These are phyloP conservation scores for Ctena decussata DNA, from an alignment of 2,888 invertebrate genomes.

Conservation along the genomic window DNA sequence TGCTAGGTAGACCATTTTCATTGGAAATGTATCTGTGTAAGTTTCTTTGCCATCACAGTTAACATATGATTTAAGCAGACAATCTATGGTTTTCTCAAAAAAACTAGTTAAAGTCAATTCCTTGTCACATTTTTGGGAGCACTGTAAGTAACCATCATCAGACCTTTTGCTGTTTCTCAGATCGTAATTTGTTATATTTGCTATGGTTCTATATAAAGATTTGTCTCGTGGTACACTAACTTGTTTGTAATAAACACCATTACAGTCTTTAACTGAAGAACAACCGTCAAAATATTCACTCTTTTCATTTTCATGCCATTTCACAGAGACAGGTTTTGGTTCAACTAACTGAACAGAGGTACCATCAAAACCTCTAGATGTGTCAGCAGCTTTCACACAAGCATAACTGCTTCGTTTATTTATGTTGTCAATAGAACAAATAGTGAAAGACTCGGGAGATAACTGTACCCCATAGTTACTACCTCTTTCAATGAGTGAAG, in stretches of 20 bases:
- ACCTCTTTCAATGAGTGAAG: not conserved
- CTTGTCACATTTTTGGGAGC: not conserved
- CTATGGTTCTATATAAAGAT: not conserved
- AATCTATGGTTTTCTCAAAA: not conserved
- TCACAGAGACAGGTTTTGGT: not conserved
- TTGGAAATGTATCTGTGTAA: not conserved
- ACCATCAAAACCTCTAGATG: slow-evolving; percentile 23
- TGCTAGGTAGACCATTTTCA: not conserved
- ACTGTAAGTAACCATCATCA: not conserved
- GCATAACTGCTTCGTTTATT: not conserved
- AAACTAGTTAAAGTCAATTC: not conserved
- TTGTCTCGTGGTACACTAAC: not conserved
- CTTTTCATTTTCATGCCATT: not conserved
- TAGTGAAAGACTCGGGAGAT: not conserved
- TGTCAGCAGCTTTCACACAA: not conserved
- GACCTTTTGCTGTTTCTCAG: not conserved
- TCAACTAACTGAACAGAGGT: slow-evolving; percentile 18
- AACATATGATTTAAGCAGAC: not conserved
- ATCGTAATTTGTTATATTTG: not conserved
- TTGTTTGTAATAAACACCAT: not conserved
- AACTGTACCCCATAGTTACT: not conserved
- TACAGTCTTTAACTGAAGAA: not conserved
- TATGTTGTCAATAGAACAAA: not conserved
- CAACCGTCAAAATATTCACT: not conserved
- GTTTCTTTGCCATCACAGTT: not conserved